A percentile compares a stretch with the other conserved stretches of the same genome.
Evolutionary conservation across 1,140 invertebrate species (phyloP).

Genomic region (Phocides pigmalion): DNA sequence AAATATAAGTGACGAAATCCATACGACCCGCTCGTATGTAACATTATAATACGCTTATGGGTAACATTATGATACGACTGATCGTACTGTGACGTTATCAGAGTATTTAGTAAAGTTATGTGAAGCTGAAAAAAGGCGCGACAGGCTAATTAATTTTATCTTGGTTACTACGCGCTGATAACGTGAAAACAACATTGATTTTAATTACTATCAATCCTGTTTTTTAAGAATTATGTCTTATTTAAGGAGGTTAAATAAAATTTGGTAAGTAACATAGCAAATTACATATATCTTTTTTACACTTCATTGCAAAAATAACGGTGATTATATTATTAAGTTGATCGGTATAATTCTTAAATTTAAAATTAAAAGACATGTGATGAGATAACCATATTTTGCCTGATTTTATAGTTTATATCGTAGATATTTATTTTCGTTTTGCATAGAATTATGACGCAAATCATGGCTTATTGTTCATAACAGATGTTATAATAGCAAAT

Average conservation of each 20-base stretch:
- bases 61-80: too few species aligned
- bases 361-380: too few species aligned
- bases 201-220: constrained; percentile 35
- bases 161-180: constrained; percentile 43
- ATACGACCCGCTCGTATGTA: constrained; percentile 20
- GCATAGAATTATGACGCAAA: too few species aligned
- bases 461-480: too few species aligned
- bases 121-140: constrained; percentile 22
- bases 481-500: too few species aligned
- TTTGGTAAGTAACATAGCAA: constrained; percentile 41
- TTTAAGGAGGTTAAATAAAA: constrained; percentile 46
- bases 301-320: too few species aligned
- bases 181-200: constrained; percentile 34
- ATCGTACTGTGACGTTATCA: constrained; percentile 29
- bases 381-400: too few species aligned
- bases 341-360: too few species aligned
- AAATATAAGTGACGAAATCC: constrained; percentile 40
- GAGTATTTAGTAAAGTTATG: constrained; percentile 16
- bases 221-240: constrained; percentile 52
- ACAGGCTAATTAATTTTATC: constrained; percentile 38
- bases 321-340: too few species aligned
- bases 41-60: constrained; percentile 13
- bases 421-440: too few species aligned
- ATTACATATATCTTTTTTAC: too few species aligned
- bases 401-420: too few species aligned